These are phyloP conservation scores for Coracias cyanogaster DNA, from an alignment of 2,797 vertebrate genomes.

Conservation along the genomic window DNA sequence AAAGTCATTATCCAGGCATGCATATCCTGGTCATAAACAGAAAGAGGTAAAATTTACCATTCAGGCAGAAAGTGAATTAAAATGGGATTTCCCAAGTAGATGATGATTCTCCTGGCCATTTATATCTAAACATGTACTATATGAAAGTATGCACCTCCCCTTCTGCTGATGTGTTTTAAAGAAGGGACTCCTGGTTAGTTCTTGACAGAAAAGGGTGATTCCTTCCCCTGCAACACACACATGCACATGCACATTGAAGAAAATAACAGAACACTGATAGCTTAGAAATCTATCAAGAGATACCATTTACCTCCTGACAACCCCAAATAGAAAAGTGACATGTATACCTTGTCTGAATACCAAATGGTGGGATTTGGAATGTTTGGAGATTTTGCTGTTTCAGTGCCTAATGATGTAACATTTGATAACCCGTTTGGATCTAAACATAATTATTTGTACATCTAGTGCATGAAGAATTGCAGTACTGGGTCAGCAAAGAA, in stretches of 20 bases:
- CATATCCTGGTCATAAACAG: not conserved
- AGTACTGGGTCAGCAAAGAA: not conserved
- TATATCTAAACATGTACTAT: not conserved
- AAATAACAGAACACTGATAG: not conserved
- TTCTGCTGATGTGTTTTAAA: not conserved
- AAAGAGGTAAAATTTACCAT: not conserved
- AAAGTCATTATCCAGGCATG: not conserved
- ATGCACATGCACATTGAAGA: not conserved
- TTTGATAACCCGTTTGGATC: not conserved
- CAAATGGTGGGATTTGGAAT: not conserved
- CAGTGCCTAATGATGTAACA: not conserved
- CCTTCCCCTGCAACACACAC: too few relatives aligned
- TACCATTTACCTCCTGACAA: not conserved
- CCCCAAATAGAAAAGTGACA: not conserved
- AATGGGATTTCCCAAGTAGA: not conserved
- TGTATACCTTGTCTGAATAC: not conserved
- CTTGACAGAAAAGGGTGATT: not conserved
- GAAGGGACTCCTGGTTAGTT: not conserved
- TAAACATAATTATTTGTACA: not conserved
- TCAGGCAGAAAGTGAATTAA: not conserved
- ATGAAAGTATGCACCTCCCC: not conserved
- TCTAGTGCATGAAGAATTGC: not conserved
- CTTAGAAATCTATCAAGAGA: not conserved
- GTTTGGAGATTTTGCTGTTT: not conserved
- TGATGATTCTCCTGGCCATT: not conserved